Percentiles rank a stretch among this genome's conserved stretches.
phyloP scores from a whole-genome alignment of 2,113 vertebrate species.

The Glaucidium brasilianum region DNA sequence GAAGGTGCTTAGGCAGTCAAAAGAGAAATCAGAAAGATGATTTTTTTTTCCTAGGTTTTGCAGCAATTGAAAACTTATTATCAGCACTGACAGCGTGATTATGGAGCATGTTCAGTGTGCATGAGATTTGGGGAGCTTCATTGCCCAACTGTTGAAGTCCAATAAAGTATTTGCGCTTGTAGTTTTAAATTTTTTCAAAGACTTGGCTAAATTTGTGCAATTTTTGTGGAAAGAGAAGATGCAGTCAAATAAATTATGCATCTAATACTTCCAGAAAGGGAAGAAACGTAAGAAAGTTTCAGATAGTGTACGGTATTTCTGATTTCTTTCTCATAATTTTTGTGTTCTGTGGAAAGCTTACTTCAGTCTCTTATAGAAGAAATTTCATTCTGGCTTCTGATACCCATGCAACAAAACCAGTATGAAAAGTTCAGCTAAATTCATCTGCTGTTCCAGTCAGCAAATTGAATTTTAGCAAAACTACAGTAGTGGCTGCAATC shows the following conservation, averaged over 20 bases:
- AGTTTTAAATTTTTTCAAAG: background rate
- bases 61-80: background rate
- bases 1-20: background rate
- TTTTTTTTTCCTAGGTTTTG: background rate
- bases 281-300: background rate
- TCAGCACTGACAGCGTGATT: background rate
- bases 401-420: background rate
- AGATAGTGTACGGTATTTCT: background rate
- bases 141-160: background rate
- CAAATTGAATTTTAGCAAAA: background rate
- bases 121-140: background rate
- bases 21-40: background rate
- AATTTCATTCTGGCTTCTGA: background rate
- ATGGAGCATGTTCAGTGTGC: background rate
- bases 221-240: background rate
- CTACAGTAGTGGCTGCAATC: background rate
- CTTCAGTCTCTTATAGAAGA: background rate
- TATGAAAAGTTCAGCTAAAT: background rate
- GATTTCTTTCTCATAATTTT: background rate
- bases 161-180: background rate
- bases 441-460: background rate
- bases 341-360: background rate
- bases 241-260: background rate
- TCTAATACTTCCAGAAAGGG: background rate
- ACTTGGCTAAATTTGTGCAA: background rate